Conservation (phyloP, 2,797 vertebrate species). For the Fringilla coelebs region DNA sequence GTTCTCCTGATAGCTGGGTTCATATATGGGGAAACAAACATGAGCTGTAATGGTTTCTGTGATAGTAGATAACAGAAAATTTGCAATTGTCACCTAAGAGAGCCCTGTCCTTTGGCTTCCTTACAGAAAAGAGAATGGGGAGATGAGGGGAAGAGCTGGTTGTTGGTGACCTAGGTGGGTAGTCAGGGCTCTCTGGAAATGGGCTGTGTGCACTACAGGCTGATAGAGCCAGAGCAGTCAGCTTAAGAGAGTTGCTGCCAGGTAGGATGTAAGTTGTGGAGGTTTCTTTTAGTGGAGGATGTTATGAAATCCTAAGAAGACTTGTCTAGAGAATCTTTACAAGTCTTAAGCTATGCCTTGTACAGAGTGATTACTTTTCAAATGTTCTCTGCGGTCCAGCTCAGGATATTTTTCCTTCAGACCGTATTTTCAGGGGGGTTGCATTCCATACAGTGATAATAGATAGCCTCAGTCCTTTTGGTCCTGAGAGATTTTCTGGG, state of each 20-base stretch:
- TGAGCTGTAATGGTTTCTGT: background rate
- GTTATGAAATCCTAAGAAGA: background rate
- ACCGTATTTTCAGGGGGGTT: background rate
- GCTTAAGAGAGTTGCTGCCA: background rate
- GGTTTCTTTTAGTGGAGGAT: background rate
- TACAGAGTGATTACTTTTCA: background rate
- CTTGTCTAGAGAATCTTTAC: background rate
- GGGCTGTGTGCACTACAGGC: background rate
- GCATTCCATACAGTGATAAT: background rate
- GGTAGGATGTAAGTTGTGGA: background rate
- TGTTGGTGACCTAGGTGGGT: background rate
- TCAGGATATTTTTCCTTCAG: background rate
- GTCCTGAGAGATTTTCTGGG: background rate
- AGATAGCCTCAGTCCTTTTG: background rate
- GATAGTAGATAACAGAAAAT: background rate
- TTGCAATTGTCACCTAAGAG: background rate
- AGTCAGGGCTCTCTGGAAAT: background rate
- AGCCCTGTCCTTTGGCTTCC: background rate
- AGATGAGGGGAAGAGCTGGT: background rate
- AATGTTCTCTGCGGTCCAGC: background rate
- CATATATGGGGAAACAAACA: background rate
- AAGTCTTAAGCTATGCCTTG: background rate
- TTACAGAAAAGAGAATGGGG: background rate
- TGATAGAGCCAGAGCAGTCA: background rate
- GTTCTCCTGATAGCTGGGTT: background rate